Evolutionary conservation across 2,888 invertebrate genomes (phyloP).

Genomic region (Lumbricus terrestris): DNA sequence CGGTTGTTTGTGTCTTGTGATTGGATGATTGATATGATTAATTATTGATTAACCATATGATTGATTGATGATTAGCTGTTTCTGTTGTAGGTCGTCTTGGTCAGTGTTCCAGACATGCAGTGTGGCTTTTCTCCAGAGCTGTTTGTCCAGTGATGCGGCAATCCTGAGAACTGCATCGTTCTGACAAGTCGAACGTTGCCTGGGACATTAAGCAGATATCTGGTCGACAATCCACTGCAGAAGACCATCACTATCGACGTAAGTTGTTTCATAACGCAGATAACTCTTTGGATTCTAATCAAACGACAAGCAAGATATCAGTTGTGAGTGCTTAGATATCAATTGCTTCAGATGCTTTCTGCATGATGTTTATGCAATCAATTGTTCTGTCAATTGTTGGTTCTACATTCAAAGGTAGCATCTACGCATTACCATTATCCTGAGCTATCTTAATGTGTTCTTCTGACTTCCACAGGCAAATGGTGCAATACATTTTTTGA

Average conservation of each 20-base stretch:
- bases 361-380: too few species aligned
- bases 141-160: constrained; percentile 89
- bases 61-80: neutral
- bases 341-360: too few species aligned
- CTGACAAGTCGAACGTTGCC: constrained; percentile 75
- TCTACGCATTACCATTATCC: too few species aligned
- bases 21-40: neutral
- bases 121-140: constrained; percentile 91
- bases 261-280: constrained; percentile 16
- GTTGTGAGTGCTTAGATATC: too few species aligned
- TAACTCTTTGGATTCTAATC: too few species aligned
- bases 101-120: constrained; percentile 92
- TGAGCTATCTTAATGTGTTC: too few species aligned
- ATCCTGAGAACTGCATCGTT: constrained; percentile 89
- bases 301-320: neutral
- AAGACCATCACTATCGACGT: constrained; percentile 14
- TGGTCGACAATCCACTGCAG: constrained; percentile 61
- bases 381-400: too few species aligned
- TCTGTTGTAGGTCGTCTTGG: constrained; percentile 73
- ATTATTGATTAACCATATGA: too few species aligned
- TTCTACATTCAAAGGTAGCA: too few species aligned
- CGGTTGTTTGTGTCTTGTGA: neutral
- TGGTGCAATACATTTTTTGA: too few species aligned
- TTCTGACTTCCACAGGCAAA: too few species aligned
- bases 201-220: constrained; percentile 62